A percentile compares a stretch with the other conserved stretches of the same genome.
phyloP scores from a whole-genome alignment of 2,888 invertebrate species.

The Lycia hirtaria region DNA sequence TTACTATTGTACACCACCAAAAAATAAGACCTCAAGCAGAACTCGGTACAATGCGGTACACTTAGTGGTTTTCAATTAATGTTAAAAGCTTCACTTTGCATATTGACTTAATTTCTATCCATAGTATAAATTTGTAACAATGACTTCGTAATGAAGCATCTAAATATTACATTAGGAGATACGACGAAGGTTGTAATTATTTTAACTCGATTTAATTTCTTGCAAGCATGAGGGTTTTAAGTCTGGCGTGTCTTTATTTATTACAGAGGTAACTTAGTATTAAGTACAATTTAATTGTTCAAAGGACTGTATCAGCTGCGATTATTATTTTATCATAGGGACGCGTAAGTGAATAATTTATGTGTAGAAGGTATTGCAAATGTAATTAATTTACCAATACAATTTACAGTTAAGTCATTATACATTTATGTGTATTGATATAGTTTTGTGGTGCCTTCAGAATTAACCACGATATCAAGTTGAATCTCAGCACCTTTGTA shows the following conservation, averaged over 20 bases:
- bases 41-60: neutral
- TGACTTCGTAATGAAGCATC: neutral
- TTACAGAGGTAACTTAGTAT: no score
- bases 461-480: no score
- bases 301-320: no score
- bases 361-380: no score
- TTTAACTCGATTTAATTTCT: neutral
- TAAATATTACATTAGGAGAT: neutral
- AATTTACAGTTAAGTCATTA: no score
- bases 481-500: no score
- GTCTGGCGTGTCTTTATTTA: neutral
- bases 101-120: neutral
- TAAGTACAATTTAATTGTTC: no score
- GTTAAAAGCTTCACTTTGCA: conserved; percentile 9
- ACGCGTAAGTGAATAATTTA: no score
- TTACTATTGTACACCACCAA: neutral
- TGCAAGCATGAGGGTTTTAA: neutral
- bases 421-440: no score
- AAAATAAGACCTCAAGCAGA: neutral
- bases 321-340: no score
- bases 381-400: no score
- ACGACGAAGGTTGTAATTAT: neutral
- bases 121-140: conserved; percentile 1
- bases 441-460: no score
- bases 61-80: conserved; percentile 14